Evolutionary conservation across 2,888 invertebrate species (phyloP).

Genomic region (Venusia cambrica): DNA sequence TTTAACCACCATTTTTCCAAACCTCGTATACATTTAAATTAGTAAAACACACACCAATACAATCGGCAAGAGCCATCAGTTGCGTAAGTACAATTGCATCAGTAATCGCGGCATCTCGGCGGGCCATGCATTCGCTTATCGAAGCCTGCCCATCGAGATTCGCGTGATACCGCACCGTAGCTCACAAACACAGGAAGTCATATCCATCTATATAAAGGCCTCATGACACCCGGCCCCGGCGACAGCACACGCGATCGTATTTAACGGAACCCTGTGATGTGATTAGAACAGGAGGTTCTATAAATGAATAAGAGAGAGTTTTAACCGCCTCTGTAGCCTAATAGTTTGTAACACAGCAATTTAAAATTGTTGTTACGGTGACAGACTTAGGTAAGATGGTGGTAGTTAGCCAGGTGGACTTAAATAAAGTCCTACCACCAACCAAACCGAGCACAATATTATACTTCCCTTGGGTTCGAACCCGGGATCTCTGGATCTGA

Average conservation of each 20-base stretch:
- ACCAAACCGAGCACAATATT: too few relatives aligned
- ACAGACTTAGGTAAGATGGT: too few relatives aligned
- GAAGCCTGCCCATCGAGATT: slow-evolving; percentile 26
- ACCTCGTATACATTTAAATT: slow-evolving; percentile 2
- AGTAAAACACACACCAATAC: slow-evolving; percentile 4
- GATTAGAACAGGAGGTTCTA: too few relatives aligned
- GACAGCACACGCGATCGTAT: slow-evolving; percentile 28
- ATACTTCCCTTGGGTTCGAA: too few relatives aligned
- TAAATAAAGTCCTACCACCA: too few relatives aligned
- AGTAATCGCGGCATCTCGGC: slow-evolving; percentile 27
- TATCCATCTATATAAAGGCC: slow-evolving; percentile 17
- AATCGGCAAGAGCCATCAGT: slow-evolving; percentile 20
- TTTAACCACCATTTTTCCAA: too few relatives aligned
- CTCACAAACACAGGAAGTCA: slow-evolving; percentile 30
- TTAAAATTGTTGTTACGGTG: too few relatives aligned
- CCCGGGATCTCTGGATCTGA: too few relatives aligned
- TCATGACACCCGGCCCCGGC: slow-evolving; percentile 22
- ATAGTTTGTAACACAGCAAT: too few relatives aligned
- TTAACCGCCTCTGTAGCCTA: too few relatives aligned
- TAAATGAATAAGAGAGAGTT: too few relatives aligned
- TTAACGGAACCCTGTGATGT: slow-evolving; percentile 25
- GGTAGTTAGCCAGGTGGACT: too few relatives aligned
- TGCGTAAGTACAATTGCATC: slow-evolving; percentile 26
- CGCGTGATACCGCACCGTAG: slow-evolving; percentile 29
- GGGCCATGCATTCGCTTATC: slow-evolving; percentile 24